A percentile compares a stretch with the other conserved stretches of the same genome.
Evolutionary conservation across 2,888 invertebrate genomes (phyloP).

Genomic region (Epirrhoe tristata): DNA sequence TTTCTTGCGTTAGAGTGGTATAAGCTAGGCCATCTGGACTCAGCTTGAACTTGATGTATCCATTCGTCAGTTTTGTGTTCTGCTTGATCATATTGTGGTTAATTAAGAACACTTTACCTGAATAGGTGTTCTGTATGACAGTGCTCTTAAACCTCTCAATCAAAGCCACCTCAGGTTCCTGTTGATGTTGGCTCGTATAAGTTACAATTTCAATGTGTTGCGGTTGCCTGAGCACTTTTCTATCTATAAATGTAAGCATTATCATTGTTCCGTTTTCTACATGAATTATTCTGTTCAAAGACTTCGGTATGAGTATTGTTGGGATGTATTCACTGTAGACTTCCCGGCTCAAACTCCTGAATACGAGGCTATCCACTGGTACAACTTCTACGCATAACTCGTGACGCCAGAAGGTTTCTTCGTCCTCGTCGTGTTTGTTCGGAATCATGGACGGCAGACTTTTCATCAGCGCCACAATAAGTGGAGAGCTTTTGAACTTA

Average conservation of each 20-base stretch:
- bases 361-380: conserved; percentile 71
- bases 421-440: conserved; percentile 51
- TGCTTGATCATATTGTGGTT: conserved; percentile 82
- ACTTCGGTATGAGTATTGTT: conserved; percentile 82
- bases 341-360: conserved; percentile 72
- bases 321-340: conserved; percentile 74
- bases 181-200: conserved; percentile 60
- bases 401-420: conserved; percentile 48
- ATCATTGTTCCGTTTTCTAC: conserved; percentile 85
- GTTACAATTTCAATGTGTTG: conserved; percentile 82
- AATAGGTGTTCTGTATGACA: conserved; percentile 78
- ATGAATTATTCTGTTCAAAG: conserved; percentile 82
- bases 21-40: conserved; percentile 78
- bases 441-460: conserved; percentile 64
- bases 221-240: conserved; percentile 62
- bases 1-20: conserved; percentile 80
- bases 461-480: conserved; percentile 72
- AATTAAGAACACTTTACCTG: conserved; percentile 80
- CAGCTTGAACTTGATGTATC: conserved; percentile 72
- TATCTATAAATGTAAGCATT: conserved; percentile 74
- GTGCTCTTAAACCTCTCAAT: conserved; percentile 81
- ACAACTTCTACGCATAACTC: conserved; percentile 78
- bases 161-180: conserved; percentile 64
- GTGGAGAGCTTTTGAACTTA: conserved; percentile 61
- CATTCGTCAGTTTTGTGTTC: conserved; percentile 67